Evolutionary conservation across 2,797 vertebrate genomes (phyloP).

Genomic region (Florisuga fusca): DNA sequence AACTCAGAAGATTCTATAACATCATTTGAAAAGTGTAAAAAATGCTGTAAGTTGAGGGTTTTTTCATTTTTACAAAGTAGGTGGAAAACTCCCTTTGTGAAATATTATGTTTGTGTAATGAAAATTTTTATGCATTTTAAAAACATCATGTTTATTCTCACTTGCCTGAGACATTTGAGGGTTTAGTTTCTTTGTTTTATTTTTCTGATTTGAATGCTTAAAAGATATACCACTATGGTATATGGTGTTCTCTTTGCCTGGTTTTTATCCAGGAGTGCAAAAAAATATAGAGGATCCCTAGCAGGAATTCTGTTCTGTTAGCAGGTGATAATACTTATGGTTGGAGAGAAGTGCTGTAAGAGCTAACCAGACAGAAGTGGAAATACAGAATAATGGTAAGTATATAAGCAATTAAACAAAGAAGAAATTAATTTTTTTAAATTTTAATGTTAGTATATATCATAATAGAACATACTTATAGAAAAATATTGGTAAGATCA

Average conservation of each 20-base stretch:
- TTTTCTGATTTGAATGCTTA: background rate
- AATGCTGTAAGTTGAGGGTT: background rate
- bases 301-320: background rate
- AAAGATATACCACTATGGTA: background rate
- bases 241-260: background rate
- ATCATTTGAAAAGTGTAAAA: background rate
- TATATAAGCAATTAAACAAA: background rate
- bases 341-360: background rate
- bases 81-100: background rate
- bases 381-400: background rate
- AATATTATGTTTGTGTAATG: background rate
- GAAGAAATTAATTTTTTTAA: background rate
- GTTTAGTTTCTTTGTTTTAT: background rate
- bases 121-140: background rate
- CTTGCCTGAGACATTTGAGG: background rate
- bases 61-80: background rate
- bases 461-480: background rate
- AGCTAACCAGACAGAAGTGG: background rate
- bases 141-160: background rate
- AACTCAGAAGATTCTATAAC: background rate
- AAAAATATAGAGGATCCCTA: rapidly evolving
- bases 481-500: background rate
- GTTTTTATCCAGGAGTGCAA: background rate
- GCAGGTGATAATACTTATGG: rapidly evolving
- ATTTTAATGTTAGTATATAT: background rate